Evolutionary conservation across 2,888 invertebrate species (phyloP).

Genomic region (Silvanus unidentatus): DNA sequence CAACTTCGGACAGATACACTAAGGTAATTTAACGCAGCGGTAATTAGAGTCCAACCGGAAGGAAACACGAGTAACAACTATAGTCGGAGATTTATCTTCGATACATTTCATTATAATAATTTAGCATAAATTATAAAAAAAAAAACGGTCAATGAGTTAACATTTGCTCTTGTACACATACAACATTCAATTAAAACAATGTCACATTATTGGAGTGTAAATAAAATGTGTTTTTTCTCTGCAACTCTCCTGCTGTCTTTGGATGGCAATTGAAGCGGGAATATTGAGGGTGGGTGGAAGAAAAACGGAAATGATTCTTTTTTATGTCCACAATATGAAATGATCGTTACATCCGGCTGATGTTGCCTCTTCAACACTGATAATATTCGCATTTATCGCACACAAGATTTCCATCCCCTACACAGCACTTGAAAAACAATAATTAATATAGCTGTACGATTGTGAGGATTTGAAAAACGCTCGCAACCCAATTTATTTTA

Average conservation of each 20-base stretch:
- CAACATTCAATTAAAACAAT: conserved; percentile 20
- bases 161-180: not conserved
- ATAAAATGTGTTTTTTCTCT: not conserved
- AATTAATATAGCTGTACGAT: no score
- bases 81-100: conserved; percentile 46
- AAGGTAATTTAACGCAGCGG: conserved; percentile 41
- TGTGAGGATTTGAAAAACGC: not conserved
- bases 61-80: conserved; percentile 46
- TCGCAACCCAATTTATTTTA: conserved; percentile 8
- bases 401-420: no score
- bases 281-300: no score
- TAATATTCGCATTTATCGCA: conserved; percentile 5
- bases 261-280: no score
- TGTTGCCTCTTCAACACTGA: conserved; percentile 18
- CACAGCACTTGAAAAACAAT: no score
- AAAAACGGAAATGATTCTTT: conserved; percentile 19
- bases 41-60: conserved; percentile 46
- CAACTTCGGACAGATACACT: conserved; percentile 27
- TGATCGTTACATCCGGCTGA: conserved; percentile 26
- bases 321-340: conserved; percentile 23
- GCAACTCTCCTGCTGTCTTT: not conserved
- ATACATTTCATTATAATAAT: conserved; percentile 48
- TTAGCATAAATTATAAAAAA: conserved; percentile 42
- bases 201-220: not conserved
- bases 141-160: conserved; percentile 35